Conservation (phyloP, 2,888 invertebrate species). For the Gandaritis pyraliata region DNA sequence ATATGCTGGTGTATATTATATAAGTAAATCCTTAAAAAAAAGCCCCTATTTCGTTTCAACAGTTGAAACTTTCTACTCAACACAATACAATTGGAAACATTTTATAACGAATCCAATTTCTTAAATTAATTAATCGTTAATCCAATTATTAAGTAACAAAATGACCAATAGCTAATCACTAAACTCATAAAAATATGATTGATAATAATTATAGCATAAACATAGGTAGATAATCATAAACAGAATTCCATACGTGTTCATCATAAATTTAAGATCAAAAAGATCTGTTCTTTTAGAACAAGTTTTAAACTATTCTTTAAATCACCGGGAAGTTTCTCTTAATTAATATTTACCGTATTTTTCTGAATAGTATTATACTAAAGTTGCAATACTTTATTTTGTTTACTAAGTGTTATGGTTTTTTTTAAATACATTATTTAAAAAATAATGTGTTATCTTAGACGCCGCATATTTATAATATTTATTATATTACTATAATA, state of each 20-base stretch:
- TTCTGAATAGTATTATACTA: not conserved
- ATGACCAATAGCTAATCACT: constrained; percentile 31
- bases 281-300: constrained; percentile 18
- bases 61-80: too few relatives aligned
- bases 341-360: constrained; percentile 18
- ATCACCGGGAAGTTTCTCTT: constrained; percentile 23
- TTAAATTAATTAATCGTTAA: constrained; percentile 20
- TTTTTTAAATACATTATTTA: too few relatives aligned
- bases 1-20: too few relatives aligned
- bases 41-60: too few relatives aligned
- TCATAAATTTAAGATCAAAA: constrained; percentile 30
- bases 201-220: constrained; percentile 25
- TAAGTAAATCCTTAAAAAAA: too few relatives aligned
- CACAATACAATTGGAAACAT: not conserved
- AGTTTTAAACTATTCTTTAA: constrained; percentile 20
- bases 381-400: not conserved
- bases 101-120: constrained; percentile 8
- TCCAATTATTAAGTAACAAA: constrained; percentile 15
- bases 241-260: constrained; percentile 24
- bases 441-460: too few relatives aligned
- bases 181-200: constrained; percentile 30
- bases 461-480: too few relatives aligned
- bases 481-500: too few relatives aligned
- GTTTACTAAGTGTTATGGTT: not conserved
- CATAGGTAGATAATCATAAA: constrained; percentile 23